Percentiles rank a stretch among this genome's conserved stretches.
phyloP scores from a whole-genome alignment of 2,797 vertebrate species.

The Melanotaenia maccullochi region DNA sequence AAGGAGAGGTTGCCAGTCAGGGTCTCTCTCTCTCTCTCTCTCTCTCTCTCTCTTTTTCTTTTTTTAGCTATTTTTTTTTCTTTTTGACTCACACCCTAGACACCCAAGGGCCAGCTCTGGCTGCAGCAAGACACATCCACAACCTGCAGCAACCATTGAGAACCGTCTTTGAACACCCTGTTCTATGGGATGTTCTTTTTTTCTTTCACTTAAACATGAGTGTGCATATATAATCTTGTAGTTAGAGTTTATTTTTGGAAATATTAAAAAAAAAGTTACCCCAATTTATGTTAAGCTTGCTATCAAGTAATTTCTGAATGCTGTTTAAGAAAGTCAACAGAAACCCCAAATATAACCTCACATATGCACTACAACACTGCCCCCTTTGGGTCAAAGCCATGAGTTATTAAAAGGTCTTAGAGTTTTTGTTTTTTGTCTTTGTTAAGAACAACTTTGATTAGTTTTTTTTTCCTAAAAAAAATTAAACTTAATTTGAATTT shows the following conservation, averaged over 20 bases:
- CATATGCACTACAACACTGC: constrained; percentile 10
- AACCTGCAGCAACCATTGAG: no score
- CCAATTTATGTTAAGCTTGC: not conserved
- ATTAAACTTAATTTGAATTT: not conserved
- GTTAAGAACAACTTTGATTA: no score
- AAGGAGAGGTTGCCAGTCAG: no score
- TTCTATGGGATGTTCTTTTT: no score
- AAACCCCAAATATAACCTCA: not conserved
- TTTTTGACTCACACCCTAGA: no score
- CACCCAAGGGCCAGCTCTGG: no score
- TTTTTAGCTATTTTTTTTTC: no score
- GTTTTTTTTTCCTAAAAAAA: not conserved
- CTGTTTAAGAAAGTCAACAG: not conserved
- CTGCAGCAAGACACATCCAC: no score
- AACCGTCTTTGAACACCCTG: no score
- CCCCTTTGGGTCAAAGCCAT: constrained; percentile 46
- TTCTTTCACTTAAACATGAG: not conserved
- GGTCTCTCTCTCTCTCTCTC: no score
- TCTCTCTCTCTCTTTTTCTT: no score
- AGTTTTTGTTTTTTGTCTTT: not conserved
- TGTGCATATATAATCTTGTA: not conserved
- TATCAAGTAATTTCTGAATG: not conserved
- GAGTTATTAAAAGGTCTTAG: not conserved
- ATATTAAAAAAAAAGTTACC: not conserved
- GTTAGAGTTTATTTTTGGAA: not conserved